Evolutionary conservation across 2,888 invertebrate genomes (phyloP), one percentile per base, ranked within the genome.

Genomic region (Tineola bisselliella): DNA sequence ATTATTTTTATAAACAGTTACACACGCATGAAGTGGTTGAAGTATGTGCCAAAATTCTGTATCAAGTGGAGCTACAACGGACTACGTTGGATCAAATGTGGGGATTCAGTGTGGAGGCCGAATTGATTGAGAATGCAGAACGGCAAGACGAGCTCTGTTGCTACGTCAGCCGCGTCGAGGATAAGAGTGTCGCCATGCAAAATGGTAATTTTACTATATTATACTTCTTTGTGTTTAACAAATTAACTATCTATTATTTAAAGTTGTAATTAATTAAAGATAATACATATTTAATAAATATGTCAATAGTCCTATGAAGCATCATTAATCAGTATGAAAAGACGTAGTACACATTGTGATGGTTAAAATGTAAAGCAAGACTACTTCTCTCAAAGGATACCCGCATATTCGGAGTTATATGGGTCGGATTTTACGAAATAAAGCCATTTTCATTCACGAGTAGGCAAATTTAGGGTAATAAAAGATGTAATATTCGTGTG

Each of bases 51-150:
- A 98, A 98, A 89, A 95, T 97, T 74, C 89, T 98, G 66, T 98
- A 98, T 84, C 97, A 98, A 90, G 96, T 98, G 68, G 97, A 98
- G 79, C 89, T 98, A 73, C 94, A 94, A 70, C 90, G 98, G 64
- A 93, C 92, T 66, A 94, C 95, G 10, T 89, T 96, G 71, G 97
- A 97, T 71, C 95, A 96, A 79, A 96, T 97, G 94, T 98, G 98
- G 94, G 98, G 98, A 68, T 97, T 98, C 88, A 96, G 96, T 65
- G 97, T 98, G 60, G 98, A 98, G 82, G 98, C 98, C 2, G 98
- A 98, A 84, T 90, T 98, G 63, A 96, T 97, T 65, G 97, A 98
- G 80, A 98, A 98, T 81, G 93, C 96, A 10, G 98, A 98, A 79
- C 89, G 96, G 61, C 97, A 98, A 79, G 98, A 98, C 80, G 98